Evolutionary conservation across 2,113 vertebrate species (phyloP).

Genomic region (Hucho hucho): DNA sequence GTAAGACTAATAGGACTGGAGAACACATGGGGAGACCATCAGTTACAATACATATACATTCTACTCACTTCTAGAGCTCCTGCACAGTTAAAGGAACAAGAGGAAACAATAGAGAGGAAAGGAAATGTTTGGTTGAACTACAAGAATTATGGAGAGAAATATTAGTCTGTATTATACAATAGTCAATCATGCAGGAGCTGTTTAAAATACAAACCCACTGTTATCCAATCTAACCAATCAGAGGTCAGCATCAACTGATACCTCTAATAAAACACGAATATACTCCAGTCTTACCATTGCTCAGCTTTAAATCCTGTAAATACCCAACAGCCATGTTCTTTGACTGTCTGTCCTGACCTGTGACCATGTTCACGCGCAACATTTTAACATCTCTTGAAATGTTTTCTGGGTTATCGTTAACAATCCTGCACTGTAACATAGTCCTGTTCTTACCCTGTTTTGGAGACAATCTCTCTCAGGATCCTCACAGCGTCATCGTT

Average conservation of each 20-base stretch:
- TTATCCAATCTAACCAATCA: not conserved
- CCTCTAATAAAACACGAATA: not conserved
- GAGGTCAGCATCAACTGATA: not conserved
- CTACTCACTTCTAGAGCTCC: not conserved
- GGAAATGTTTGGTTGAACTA: not conserved
- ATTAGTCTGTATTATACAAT: not conserved
- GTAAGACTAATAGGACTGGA: constrained; percentile 95
- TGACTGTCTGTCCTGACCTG: too few species aligned
- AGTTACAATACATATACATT: not conserved
- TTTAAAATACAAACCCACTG: not conserved
- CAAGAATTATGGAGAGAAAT: not conserved
- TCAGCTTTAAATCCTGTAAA: not conserved
- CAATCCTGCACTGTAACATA: not conserved
- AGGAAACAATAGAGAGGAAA: not conserved
- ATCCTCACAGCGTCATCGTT: constrained; percentile 95
- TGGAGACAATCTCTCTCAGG: constrained; percentile 89
- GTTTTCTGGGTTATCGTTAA: too few species aligned
- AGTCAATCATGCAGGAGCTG: not conserved
- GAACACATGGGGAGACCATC: constrained; percentile 16
- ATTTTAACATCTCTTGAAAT: too few species aligned
- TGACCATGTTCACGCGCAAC: too few species aligned
- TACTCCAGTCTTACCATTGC: not conserved
- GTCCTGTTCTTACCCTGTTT: constrained; percentile 80
- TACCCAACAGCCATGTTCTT: too few species aligned
- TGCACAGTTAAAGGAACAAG: not conserved